phyloP scores from a whole-genome alignment of 92 coral and sea anemone genomes.

The Metridium senile region DNA sequence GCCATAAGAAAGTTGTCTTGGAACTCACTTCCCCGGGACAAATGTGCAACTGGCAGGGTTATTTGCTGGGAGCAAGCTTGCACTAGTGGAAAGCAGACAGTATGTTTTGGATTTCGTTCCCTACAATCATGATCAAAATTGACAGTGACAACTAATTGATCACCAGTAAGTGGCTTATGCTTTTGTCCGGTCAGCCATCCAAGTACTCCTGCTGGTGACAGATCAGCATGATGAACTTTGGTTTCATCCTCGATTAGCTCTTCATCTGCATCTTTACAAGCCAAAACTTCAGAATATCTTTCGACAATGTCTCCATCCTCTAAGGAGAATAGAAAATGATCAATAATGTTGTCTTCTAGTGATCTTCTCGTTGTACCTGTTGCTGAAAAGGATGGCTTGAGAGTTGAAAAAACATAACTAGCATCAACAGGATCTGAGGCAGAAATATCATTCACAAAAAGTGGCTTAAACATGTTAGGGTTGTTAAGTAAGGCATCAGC shows the following conservation, averaged over 20 bases:
- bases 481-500: constrained; percentile 22
- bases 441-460: constrained; percentile 37
- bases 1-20: constrained; percentile 40
- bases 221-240: constrained; percentile 38
- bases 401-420: constrained; percentile 64
- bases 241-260: constrained; percentile 12
- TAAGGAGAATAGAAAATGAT: constrained; percentile 55
- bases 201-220: constrained; percentile 66
- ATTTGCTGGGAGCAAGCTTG: constrained; percentile 64
- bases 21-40: constrained; percentile 55
- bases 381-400: constrained; percentile 48
- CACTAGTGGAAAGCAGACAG: constrained; percentile 68
- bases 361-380: constrained; percentile 40
- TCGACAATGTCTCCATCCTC: constrained; percentile 50
- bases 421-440: constrained; percentile 53
- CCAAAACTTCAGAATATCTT: constrained; percentile 47
- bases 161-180: constrained; percentile 75
- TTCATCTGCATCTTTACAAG: constrained; percentile 31
- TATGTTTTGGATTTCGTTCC: constrained; percentile 65
- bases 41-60: constrained; percentile 73
- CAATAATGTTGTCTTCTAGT: constrained; percentile 54
- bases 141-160: constrained; percentile 36
- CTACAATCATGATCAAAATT: constrained; percentile 69
- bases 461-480: constrained; percentile 47
- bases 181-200: constrained; percentile 80